A percentile compares a stretch with the other conserved stretches of the same genome.
These are phyloP conservation scores for Murina feae DNA, from an alignment of 2,113 vertebrate genomes.

Conservation along the genomic window DNA sequence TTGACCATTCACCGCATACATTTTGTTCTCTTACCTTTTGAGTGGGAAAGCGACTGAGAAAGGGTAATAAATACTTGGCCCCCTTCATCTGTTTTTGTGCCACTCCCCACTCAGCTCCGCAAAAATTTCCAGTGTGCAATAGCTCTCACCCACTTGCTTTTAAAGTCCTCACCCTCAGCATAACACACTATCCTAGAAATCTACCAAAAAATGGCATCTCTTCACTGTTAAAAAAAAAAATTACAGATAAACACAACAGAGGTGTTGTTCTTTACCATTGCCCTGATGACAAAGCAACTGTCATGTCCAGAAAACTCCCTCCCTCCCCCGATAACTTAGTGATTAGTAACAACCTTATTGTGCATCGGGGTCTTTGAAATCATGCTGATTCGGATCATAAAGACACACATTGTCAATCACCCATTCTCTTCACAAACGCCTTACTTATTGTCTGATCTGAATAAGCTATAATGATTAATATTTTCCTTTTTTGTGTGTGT, in stretches of 20 bases:
- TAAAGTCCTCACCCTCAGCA: neutral
- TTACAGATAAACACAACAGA: neutral
- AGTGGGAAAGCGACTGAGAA: neutral
- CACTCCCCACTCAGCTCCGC: neutral
- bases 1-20: neutral
- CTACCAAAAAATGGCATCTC: neutral
- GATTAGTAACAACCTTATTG: neutral
- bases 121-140: neutral
- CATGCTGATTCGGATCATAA: neutral
- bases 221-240: neutral
- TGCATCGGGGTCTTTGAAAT: neutral
- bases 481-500: neutral
- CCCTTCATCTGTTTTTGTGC: neutral
- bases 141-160: neutral
- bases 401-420: neutral
- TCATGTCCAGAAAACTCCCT: neutral
- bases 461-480: neutral
- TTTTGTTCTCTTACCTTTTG: neutral
- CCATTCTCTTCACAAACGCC: neutral
- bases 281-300: neutral
- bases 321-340: neutral
- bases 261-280: neutral
- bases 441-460: neutral
- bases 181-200: neutral
- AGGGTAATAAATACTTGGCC: neutral